A percentile compares a stretch with the other conserved stretches of the same genome.
phyloP scores from a whole-genome alignment of 2,797 vertebrate species.

The Microcaecilia unicolor region DNA sequence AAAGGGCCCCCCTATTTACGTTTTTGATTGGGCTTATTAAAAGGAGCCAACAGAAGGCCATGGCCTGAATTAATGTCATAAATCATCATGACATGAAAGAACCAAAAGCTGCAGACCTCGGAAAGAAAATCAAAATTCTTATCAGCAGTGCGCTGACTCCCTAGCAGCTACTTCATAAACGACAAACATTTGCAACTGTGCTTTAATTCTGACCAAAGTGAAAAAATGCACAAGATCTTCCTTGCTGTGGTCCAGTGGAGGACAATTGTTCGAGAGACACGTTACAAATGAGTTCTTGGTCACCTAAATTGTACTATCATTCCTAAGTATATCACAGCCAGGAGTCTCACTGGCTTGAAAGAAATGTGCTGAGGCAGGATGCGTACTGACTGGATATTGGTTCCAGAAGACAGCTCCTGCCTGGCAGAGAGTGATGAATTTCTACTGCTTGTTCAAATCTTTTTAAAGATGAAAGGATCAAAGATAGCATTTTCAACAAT shows the following conservation, averaged over 20 bases:
- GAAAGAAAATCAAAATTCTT: constrained; percentile 21
- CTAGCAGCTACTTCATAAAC: constrained; percentile 7
- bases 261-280: constrained; percentile 21
- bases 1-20: no score
- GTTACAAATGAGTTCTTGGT: constrained; percentile 21
- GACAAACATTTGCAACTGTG: constrained; percentile 26
- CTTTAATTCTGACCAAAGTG: constrained; percentile 2
- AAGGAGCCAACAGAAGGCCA: constrained; percentile 13
- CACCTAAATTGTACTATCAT: constrained; percentile 30
- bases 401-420: constrained; percentile 18
- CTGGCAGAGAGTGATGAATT: constrained; percentile 24
- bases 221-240: constrained; percentile 18
- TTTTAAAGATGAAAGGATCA: constrained; percentile 11
- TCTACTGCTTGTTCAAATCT: constrained; percentile 16
- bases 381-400: constrained; percentile 7
- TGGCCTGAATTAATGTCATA: constrained; percentile 12
- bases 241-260: constrained; percentile 33
- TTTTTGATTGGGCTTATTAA: constrained; percentile 18
- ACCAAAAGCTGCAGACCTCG: constrained; percentile 18
- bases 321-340: constrained; percentile 16
- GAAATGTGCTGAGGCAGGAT: constrained; percentile 14
- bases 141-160: constrained; percentile 13
- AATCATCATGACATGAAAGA: constrained; percentile 26
- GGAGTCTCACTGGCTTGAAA: constrained; percentile 37
- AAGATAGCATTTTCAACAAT: rapidly evolving